A percentile compares a stretch with the other conserved stretches of the same genome.
phyloP scores from a whole-genome alignment of 2,113 vertebrate genomes.

The Oryzias woworae region DNA sequence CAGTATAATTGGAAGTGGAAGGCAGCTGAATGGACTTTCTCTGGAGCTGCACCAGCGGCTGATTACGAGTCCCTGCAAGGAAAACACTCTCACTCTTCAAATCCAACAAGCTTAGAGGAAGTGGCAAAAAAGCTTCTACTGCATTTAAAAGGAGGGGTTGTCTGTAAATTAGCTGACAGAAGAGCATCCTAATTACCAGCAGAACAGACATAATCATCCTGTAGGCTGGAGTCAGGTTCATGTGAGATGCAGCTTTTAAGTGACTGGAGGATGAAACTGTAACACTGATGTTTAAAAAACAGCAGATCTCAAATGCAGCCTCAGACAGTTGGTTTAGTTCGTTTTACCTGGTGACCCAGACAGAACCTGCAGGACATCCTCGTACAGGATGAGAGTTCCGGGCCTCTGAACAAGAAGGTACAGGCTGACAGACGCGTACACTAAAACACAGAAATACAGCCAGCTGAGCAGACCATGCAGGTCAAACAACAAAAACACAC shows the following conservation, averaged over 20 bases:
- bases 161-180: slow-evolving; percentile 2
- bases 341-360: slow-evolving; percentile 87
- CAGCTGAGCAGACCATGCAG: slow-evolving; percentile 5
- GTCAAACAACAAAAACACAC: background rate
- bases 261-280: too few species aligned
- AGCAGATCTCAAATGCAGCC: too few species aligned
- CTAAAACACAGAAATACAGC: slow-evolving; percentile 62
- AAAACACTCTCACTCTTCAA: background rate
- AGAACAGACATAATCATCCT: too few species aligned
- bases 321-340: background rate
- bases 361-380: slow-evolving; percentile 93
- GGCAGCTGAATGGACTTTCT: slow-evolving; percentile 86
- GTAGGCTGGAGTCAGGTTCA: too few species aligned
- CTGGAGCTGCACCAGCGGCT: slow-evolving; percentile 92
- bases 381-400: slow-evolving; percentile 93
- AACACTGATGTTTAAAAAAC: too few species aligned
- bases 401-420: slow-evolving; percentile 90
- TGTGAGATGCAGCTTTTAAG: too few species aligned
- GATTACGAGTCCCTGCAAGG: slow-evolving; percentile 83
- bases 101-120: background rate
- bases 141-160: background rate
- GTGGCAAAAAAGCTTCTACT: background rate
- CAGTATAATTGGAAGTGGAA: slow-evolving; percentile 84
- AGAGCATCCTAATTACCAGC: too few species aligned
- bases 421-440: slow-evolving; percentile 92